phyloP scores from a whole-genome alignment of 2,113 vertebrate genomes.

The Rutilus rutilus region DNA sequence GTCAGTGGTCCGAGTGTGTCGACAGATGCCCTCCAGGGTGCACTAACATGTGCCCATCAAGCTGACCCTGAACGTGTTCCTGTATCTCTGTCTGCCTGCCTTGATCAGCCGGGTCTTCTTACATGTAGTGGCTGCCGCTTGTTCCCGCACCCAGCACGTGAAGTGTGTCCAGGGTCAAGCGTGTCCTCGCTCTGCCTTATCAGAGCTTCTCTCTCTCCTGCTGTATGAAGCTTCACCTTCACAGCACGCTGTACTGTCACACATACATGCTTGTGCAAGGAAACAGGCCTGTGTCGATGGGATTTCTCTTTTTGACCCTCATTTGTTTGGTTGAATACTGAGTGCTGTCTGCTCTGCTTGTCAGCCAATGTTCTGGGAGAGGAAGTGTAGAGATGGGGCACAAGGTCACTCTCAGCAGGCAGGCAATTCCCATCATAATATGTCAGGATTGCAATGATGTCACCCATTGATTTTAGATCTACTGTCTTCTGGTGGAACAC shows the following conservation, averaged over 20 bases:
- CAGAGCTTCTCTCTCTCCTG: conserved; percentile 4
- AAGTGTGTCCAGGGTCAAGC: conserved; percentile 42
- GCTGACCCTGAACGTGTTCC: conserved; percentile 41
- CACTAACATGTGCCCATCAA: conserved; percentile 44
- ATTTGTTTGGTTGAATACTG: conserved; percentile 76
- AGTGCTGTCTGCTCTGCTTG: conserved; percentile 74
- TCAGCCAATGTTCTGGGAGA: conserved; percentile 66
- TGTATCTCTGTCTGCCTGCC: conserved; percentile 42
- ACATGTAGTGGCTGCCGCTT: background rate
- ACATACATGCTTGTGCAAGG: background rate
- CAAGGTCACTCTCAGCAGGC: conserved; percentile 10
- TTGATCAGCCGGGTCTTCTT: conserved; percentile 34
- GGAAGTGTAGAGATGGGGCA: conserved; percentile 58
- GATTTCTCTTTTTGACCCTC: conserved; percentile 74
- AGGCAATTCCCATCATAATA: conserved; percentile 39
- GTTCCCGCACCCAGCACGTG: background rate
- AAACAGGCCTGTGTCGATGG: background rate
- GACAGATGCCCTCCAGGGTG: conserved; percentile 38
- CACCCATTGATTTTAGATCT: conserved; percentile 50
- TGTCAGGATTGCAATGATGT: conserved; percentile 44
- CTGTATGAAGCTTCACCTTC: conserved; percentile 1
- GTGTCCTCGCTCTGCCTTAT: conserved; percentile 42
- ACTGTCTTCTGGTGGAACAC: conserved; percentile 41
- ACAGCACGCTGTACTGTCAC: conserved; percentile 34
- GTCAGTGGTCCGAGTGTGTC: conserved; percentile 24